These are phyloP conservation scores for Acanthosepion esculentum DNA, from an alignment of 2,888 invertebrate genomes.

Conservation along the genomic window DNA sequence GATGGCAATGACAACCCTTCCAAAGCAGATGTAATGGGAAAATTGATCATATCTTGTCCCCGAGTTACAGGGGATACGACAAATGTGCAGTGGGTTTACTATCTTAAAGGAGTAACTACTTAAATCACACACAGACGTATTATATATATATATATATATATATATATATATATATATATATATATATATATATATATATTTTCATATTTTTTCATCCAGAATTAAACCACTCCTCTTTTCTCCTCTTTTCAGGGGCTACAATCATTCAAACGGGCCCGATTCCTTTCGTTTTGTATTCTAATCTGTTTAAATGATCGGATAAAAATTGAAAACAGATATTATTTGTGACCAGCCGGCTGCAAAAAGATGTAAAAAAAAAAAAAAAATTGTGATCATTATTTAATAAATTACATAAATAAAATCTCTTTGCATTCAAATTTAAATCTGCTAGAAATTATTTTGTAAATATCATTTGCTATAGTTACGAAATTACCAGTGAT, in stretches of 20 bases:
- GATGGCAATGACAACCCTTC: slow-evolving; percentile 72
- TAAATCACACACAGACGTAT: neutral
- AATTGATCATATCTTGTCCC: slow-evolving; percentile 73
- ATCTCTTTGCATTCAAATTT: neutral
- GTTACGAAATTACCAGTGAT: too few species aligned
- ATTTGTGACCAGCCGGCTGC: too few species aligned
- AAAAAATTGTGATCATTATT: neutral
- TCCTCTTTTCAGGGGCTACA: neutral
- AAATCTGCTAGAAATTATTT: too few species aligned
- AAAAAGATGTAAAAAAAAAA: neutral
- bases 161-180: too few species aligned
- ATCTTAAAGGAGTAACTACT: slow-evolving; percentile 73
- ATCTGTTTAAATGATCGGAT: neutral
- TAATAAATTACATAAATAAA: neutral
- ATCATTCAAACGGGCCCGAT: neutral
- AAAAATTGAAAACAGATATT: neutral
- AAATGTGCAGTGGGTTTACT: slow-evolving; percentile 75
- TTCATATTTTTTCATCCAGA: neutral
- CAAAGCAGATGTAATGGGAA: slow-evolving; percentile 74
- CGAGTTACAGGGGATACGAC: slow-evolving; percentile 71
- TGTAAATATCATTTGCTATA: too few species aligned
- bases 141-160: neutral
- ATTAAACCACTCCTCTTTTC: neutral
- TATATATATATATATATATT: too few species aligned
- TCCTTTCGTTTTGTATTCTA: neutral